Base-by-base conservation (phyloP, 2,888 invertebrate genomes). In the Emmelina monodactyla region DNA sequence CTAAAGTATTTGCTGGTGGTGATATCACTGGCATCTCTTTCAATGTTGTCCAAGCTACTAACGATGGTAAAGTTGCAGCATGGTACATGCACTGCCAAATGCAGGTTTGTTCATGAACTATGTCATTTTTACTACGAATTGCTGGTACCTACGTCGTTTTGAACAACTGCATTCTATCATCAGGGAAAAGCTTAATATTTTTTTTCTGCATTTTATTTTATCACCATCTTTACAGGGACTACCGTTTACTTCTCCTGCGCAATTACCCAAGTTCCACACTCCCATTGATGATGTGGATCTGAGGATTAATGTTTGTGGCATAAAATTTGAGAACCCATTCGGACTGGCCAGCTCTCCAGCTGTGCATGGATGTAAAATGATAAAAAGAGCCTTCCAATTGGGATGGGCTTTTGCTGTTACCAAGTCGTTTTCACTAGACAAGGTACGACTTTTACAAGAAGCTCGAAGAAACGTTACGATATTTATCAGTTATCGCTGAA, bases 371-470 rank as follows among this genome's bases (percentile, higher is more conserved):
- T 85, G 92, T 2, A 88, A 95, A 0, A 99, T 99, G 97, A 96
- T 98, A 32, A 82, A 98, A 3, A 82, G 98, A 42, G 91, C 92
- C 12, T 99, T 98, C 62, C 88, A 95, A 62, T 92, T 94, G 47
- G 98, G 98, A 1, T 99, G 99, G 99, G 92, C 89, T 0, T 99
- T 94, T 60, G 93, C 88, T n/a, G 91, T 99, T 1, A 99, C 98
- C 0, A 99, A 99, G 79, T 99, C 98, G 0, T 99, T 94, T 62
- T 85, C 89, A 2, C 78, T 99, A 11, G 93, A 97, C 62, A 98
- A 99, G 84, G 94, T 92, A 44, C 37, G n/a, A n/a, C n/a, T n/a
- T n/a, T n/a, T n/a, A n/a, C n/a, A n/a, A n/a, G n/a, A n/a, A n/a
- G n/a, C n/a, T n/a, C n/a, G n/a, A n/a, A n/a, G n/a, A n/a, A n/a